Conservation (phyloP, 1,140 invertebrate genomes). For the Halictus rubicundus region DNA sequence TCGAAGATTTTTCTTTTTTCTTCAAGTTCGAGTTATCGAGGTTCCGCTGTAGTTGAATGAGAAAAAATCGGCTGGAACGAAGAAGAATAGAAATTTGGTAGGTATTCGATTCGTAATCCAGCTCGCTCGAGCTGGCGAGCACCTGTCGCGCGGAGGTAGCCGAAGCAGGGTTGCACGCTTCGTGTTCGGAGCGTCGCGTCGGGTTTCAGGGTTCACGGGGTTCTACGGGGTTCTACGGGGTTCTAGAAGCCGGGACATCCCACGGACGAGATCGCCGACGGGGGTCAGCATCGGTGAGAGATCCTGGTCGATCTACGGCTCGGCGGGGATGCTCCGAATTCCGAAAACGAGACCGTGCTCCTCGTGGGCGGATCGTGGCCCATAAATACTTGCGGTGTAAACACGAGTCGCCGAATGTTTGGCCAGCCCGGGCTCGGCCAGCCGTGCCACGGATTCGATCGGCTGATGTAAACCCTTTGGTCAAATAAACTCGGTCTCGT, state of each 20-base stretch:
- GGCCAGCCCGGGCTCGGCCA: slow-evolving; percentile 62
- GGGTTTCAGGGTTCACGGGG: slow-evolving; percentile 46
- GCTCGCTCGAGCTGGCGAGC: background rate
- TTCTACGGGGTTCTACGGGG: too few relatives aligned
- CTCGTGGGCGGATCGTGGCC: slow-evolving; percentile 74
- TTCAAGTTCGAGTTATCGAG: too few relatives aligned
- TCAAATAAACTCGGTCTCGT: slow-evolving; percentile 64
- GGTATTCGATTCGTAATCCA: background rate
- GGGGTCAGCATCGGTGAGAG: slow-evolving; percentile 50
- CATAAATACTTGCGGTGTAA: slow-evolving; percentile 77
- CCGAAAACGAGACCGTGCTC: slow-evolving; percentile 60
- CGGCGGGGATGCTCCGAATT: slow-evolving; percentile 63
- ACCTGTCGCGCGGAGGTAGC: background rate
- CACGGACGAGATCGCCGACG: slow-evolving; percentile 17
- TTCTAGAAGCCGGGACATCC: slow-evolving; percentile 20
- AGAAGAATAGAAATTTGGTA: too few relatives aligned
- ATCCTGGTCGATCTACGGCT: slow-evolving; percentile 50
- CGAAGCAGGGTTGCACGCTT: background rate
- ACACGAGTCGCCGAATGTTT: slow-evolving; percentile 73
- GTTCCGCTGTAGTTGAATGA: too few relatives aligned
- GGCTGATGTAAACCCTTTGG: slow-evolving; percentile 70
- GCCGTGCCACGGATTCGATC: slow-evolving; percentile 64
- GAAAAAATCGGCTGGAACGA: too few relatives aligned
- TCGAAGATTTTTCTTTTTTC: too few relatives aligned
- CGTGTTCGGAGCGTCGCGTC: background rate